A percentile compares a stretch with the other conserved stretches of the same genome.
phyloP scores from a whole-genome alignment of 92 coral and sea anemone genomes.

The Epizoanthus stellaris region DNA sequence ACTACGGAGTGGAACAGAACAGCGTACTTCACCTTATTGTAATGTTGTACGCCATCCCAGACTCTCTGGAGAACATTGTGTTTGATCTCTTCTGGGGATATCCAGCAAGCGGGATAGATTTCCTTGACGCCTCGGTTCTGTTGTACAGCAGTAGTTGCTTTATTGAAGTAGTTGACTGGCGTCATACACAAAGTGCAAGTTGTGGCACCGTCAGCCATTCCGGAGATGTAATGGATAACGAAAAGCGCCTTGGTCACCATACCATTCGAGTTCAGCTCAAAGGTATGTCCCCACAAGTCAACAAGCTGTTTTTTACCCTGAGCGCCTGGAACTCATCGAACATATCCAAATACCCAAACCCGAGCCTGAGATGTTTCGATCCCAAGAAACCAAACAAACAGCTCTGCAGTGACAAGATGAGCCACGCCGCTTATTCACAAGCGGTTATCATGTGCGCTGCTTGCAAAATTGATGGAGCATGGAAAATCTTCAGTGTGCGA shows the following conservation, averaged over 20 bases:
- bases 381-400: constrained; percentile 82
- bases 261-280: constrained; percentile 81
- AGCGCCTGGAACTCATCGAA: constrained; percentile 95
- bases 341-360: constrained; percentile 85
- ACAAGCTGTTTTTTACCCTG: constrained; percentile 89
- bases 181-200: background rate
- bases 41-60: constrained; percentile 83
- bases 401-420: constrained; percentile 90
- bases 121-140: constrained; percentile 87
- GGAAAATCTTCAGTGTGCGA: constrained; percentile 94
- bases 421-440: constrained; percentile 90
- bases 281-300: constrained; percentile 64
- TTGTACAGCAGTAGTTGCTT: constrained; percentile 70
- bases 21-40: constrained; percentile 85
- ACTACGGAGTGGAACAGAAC: constrained; percentile 78
- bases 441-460: constrained; percentile 96
- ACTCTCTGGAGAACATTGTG: constrained; percentile 81
- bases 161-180: constrained; percentile 43
- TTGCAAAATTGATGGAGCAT: constrained; percentile 73
- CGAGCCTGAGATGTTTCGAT: constrained; percentile 84
- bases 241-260: constrained; percentile 77
- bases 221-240: constrained; percentile 82
- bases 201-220: constrained; percentile 75
- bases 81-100: constrained; percentile 97
- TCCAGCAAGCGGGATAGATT: constrained; percentile 70